Evolutionary conservation across 2,888 invertebrate genomes (phyloP).

Genomic region (Lasius fuliginosus): DNA sequence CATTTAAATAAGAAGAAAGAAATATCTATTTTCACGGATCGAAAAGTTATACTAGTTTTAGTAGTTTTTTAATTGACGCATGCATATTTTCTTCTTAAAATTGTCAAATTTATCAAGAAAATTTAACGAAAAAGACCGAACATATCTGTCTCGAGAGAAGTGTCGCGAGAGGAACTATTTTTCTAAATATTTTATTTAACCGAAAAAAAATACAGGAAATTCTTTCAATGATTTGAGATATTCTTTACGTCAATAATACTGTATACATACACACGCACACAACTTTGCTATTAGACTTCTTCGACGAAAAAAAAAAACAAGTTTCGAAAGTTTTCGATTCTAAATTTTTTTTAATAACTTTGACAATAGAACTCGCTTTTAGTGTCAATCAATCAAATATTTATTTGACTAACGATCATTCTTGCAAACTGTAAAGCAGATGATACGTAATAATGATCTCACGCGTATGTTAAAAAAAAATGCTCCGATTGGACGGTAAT

Average conservation of each 20-base stretch:
- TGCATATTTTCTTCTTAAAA: conserved; percentile 1
- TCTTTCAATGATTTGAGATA: neutral
- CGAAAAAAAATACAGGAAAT: neutral
- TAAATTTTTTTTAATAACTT: neutral
- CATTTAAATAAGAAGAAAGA: neutral
- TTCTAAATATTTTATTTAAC: neutral
- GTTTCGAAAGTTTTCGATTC: neutral
- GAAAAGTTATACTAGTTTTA: neutral
- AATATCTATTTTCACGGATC: neutral
- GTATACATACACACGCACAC: neutral
- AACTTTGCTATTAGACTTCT: neutral
- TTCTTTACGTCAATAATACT: neutral
- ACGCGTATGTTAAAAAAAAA: neutral
- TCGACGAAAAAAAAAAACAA: neutral
- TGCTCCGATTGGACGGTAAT: neutral
- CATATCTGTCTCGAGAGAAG: neutral
- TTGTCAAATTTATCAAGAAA: neutral
- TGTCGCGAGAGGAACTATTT: neutral
- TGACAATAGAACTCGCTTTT: neutral
- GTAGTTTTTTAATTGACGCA: neutral
- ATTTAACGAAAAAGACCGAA: neutral
- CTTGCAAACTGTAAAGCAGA: neutral
- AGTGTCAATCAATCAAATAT: neutral
- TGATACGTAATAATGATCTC: neutral
- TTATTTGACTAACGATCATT: neutral